These are phyloP conservation scores for Crioceris asparagi DNA, from an alignment of 2,888 invertebrate genomes.

Conservation along the genomic window DNA sequence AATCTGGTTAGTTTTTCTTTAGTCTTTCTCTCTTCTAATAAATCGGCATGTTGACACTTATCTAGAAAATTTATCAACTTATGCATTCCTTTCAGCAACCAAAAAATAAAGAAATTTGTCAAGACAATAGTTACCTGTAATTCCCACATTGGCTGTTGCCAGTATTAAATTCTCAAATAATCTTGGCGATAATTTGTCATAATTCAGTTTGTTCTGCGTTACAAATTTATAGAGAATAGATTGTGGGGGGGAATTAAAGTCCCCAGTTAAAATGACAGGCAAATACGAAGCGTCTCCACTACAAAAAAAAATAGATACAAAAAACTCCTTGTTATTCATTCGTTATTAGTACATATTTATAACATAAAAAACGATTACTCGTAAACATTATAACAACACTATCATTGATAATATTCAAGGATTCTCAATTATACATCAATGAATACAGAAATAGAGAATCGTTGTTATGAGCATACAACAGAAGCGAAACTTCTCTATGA, in stretches of 20 bases:
- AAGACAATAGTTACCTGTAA: constrained; percentile 36
- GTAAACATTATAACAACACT: too few relatives aligned
- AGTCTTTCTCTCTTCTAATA: constrained; percentile 21
- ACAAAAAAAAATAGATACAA: neutral
- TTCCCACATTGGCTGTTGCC: constrained; percentile 34
- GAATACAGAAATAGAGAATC: too few relatives aligned
- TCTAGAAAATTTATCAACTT: constrained; percentile 22
- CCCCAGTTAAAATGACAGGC: constrained; percentile 84
- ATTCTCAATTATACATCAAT: too few relatives aligned
- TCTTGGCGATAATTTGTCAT: constrained; percentile 32
- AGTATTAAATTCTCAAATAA: constrained; percentile 24
- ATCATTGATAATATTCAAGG: too few relatives aligned
- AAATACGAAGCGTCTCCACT: constrained; percentile 31
- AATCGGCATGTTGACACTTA: constrained; percentile 31
- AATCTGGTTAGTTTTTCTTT: constrained; percentile 18
- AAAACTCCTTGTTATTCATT: neutral
- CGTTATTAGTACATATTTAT: neutral
- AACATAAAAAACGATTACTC: too few relatives aligned
- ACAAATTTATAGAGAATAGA: constrained; percentile 63
- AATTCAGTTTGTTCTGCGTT: constrained; percentile 48
- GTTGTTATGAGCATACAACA: too few relatives aligned
- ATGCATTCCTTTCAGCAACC: constrained; percentile 1
- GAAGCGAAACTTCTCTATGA: too few relatives aligned
- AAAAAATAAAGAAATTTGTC: neutral
- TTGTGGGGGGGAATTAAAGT: constrained; percentile 76